Percentiles rank a stretch among this genome's conserved stretches.
phyloP scores from a whole-genome alignment of 2,113 vertebrate species.

The Muntiacus reevesi region DNA sequence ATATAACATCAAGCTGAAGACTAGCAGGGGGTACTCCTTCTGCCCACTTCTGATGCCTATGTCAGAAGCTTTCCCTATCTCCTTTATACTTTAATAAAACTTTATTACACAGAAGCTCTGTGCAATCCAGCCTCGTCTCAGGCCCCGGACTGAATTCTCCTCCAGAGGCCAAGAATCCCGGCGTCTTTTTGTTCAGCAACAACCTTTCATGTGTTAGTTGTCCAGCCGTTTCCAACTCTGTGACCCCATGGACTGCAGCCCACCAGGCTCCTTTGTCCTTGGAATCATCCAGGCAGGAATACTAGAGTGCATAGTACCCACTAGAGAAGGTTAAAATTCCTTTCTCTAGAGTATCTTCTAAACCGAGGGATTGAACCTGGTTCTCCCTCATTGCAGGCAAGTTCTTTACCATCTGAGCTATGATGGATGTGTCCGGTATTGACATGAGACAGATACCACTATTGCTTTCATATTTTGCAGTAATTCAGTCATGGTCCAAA shows the following conservation, averaged over 20 bases:
- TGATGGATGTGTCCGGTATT: neutral
- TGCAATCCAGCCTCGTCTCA: no score
- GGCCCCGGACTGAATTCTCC: no score
- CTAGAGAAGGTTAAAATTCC: neutral
- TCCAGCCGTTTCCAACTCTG: fast-evolving
- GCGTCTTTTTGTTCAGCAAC: no score
- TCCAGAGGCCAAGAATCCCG: no score
- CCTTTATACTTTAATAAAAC: no score
- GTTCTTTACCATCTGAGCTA: neutral
- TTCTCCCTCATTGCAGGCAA: neutral
- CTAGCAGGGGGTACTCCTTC: no score
- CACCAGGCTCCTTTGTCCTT: neutral
- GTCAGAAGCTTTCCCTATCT: no score
- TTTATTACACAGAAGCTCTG: no score
- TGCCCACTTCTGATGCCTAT: no score
- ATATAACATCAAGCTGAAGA: no score
- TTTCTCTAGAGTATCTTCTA: neutral
- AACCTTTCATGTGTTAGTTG: neutral
- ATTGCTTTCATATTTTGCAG: neutral
- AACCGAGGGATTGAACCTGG: neutral
- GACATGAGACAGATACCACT: neutral
- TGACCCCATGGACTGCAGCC: neutral
- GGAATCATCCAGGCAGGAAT: neutral
- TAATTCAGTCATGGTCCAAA: neutral
- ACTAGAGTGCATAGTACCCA: neutral